Base-by-base conservation (phyloP, 2,113 vertebrate species). In the Oceanites oceanicus region DNA sequence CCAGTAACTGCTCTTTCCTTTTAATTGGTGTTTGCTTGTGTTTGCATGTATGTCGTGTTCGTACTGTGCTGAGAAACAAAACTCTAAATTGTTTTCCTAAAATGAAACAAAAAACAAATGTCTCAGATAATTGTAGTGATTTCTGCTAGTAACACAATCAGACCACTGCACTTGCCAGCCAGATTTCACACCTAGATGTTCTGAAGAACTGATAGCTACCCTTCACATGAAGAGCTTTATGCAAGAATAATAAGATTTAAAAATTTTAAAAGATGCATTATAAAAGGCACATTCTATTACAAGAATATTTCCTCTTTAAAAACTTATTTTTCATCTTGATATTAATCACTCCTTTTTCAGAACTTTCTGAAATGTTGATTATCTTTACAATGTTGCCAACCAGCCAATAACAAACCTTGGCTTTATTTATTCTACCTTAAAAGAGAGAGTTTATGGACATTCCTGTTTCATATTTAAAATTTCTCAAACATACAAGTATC, bases 1-100 rank as follows among this genome's bases (percentile, higher is more conserved):
- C 99, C 94, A 99, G 98, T 58, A 99, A 98, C 97, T 99, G 99
- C 77, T 99, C 99, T 98, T 99, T 99, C 87, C 99, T 98, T 97
- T 99, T 99, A 97, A 99, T 99, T 84, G 99, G 99, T 4, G 99
- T 99, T 98, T 99, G 99, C 97, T 99, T 99, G 97, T 99, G 99
- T 98, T 99, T 99, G 98, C 99, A 99, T 3, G 99, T 99, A 94
- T 99, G 99, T 49, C 99, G 98, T 40, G 99, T 99, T 56, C 99
- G 98, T 74, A 99, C 99, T 19, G 99, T 99, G 98, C 99, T 99
- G 95, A 99, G 99, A 97, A 99, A 99, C 89, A 99, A 96, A 97
- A 99, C 99, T 90, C 99, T 98, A 91, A 99, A 99, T 96, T 99
- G 99, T 94, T 99, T 99, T 97, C 99, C 99, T 99, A 96, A 62